A percentile compares a stretch with the other conserved stretches of the same genome.
These are phyloP conservation scores for Sicus ferrugineus DNA, from an alignment of 2,888 invertebrate species.

Conservation along the genomic window DNA sequence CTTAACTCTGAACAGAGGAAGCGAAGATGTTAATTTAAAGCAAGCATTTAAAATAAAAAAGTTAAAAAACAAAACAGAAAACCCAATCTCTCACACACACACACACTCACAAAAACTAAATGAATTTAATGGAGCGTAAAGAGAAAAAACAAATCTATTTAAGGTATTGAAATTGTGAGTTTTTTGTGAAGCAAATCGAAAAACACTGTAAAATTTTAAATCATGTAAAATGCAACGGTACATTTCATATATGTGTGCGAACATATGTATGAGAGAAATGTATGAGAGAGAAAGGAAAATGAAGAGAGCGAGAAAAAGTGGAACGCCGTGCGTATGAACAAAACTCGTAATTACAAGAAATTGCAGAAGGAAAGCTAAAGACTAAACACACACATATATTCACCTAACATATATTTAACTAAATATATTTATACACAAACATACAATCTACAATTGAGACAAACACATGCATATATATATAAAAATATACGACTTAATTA, in stretches of 20 bases:
- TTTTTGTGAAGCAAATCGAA: constrained; percentile 27
- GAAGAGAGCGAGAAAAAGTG: background rate
- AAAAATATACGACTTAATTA: too few relatives aligned
- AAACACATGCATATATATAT: constrained; percentile 27
- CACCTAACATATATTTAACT: too few relatives aligned
- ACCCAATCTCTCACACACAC: background rate
- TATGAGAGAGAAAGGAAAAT: background rate
- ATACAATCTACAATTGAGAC: constrained; percentile 27
- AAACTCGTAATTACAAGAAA: background rate
- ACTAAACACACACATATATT: constrained; percentile 23
- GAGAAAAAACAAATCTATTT: constrained; percentile 1
- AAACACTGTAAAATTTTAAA: constrained; percentile 19
- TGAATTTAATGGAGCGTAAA: background rate
- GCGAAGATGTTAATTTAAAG: too few relatives aligned
- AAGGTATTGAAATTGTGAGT: constrained; percentile 3
- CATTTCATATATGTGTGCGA: constrained; percentile 10
- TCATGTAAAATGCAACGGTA: constrained; percentile 18
- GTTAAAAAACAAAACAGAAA: constrained; percentile 1
- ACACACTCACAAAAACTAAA: background rate
- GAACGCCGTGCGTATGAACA: background rate
- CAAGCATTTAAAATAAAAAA: constrained; percentile 3
- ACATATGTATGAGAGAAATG: background rate
- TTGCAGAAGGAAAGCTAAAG: background rate
- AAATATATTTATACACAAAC: constrained; percentile 34
- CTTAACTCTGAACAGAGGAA: constrained; percentile 25